A percentile compares a stretch with the other conserved stretches of the same genome.
These are phyloP conservation scores for Lontra canadensis DNA, from an alignment of 2,113 vertebrate species.

Conservation along the genomic window DNA sequence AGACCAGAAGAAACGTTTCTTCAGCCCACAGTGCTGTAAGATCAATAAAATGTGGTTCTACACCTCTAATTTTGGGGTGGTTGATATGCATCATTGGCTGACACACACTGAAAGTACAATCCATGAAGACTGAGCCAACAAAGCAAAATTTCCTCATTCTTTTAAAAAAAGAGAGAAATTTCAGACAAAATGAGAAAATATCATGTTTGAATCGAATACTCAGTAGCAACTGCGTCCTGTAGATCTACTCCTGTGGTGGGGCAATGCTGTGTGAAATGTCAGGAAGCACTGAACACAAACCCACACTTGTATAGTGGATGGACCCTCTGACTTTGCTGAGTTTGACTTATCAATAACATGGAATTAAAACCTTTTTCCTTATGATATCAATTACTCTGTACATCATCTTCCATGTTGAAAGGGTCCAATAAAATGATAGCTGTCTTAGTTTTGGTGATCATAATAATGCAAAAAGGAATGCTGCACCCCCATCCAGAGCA, in stretches of 20 bases:
- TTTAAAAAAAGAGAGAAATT: neutral
- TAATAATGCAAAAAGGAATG: neutral
- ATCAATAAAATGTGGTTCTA: neutral
- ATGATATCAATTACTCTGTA: neutral
- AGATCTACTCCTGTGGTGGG: neutral
- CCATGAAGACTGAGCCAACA: neutral
- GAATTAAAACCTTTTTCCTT: neutral
- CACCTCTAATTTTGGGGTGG: neutral
- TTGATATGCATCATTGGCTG: neutral
- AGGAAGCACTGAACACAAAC: fast-evolving
- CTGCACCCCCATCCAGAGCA: neutral
- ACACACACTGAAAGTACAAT: neutral
- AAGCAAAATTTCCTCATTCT: neutral
- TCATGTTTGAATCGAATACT: no score
- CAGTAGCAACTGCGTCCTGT: fast-evolving
- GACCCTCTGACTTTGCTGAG: neutral
- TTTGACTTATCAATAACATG: neutral
- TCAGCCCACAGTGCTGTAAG: neutral
- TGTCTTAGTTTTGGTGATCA: neutral
- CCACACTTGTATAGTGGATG: neutral
- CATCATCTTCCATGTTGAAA: fast-evolving
- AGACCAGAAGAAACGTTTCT: neutral
- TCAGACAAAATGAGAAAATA: neutral
- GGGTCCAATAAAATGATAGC: neutral
- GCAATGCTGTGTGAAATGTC: no score